phyloP scores from a whole-genome alignment of 2,113 vertebrate genomes.

The Perca flavescens region DNA sequence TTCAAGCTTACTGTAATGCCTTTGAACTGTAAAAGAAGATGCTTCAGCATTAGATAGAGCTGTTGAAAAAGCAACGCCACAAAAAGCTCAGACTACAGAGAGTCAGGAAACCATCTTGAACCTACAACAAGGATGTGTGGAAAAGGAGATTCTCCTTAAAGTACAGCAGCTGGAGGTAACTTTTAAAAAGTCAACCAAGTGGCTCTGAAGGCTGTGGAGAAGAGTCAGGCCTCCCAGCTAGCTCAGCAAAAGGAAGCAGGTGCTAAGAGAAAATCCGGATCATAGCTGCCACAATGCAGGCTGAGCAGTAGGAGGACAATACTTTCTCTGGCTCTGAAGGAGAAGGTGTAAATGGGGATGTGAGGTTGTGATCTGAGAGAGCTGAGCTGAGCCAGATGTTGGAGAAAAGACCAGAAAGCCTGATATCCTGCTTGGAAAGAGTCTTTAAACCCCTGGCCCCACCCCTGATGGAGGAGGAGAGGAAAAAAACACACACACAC shows the following conservation, averaged over 20 bases:
- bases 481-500: no score
- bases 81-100: background rate
- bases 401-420: background rate
- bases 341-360: background rate
- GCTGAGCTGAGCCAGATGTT: constrained; percentile 3
- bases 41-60: no score
- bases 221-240: background rate
- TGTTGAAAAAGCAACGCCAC: background rate
- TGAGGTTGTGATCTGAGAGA: background rate
- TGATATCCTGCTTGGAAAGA: background rate
- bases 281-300: background rate
- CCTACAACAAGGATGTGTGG: background rate
- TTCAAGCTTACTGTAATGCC: background rate
- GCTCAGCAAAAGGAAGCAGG: background rate
- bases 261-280: background rate
- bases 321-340: background rate
- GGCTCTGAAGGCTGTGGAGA: background rate
- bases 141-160: no score
- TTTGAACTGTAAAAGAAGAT: constrained; percentile 8
- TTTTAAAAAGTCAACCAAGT: background rate
- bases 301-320: background rate
- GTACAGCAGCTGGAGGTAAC: no score
- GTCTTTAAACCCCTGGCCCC: background rate
- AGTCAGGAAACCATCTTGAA: background rate
- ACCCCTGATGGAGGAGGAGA: no score